phyloP scores from a whole-genome alignment of 1,140 invertebrate genomes.

The Harlomillsia oculata region DNA sequence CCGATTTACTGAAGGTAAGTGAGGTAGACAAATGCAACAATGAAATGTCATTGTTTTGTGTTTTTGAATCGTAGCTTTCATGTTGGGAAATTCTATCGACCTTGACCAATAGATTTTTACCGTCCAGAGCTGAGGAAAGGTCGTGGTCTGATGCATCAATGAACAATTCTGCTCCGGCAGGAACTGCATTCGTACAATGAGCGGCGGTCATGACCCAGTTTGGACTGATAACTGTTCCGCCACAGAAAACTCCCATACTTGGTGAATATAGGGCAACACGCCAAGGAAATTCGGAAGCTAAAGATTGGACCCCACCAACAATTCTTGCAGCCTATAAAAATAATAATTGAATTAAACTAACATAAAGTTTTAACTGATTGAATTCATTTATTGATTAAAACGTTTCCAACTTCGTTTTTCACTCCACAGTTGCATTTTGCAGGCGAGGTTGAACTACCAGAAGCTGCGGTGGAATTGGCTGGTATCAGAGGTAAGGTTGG shows the following conservation, averaged over 20 bases:
- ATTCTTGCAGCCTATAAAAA: conserved; percentile 43
- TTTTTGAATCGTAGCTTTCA: conserved; percentile 39
- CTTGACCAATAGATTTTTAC: conserved; percentile 37
- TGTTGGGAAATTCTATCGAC: conserved; percentile 39
- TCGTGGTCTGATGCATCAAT: conserved; percentile 21
- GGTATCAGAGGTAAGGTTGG: too few species aligned
- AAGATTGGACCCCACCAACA: conserved; percentile 50
- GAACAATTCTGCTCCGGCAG: neutral
- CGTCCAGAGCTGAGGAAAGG: conserved; percentile 39
- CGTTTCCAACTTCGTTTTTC: conserved; percentile 5
- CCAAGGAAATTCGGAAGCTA: conserved; percentile 55
- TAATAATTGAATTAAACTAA: neutral
- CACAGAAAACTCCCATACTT: conserved; percentile 38
- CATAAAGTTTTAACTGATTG: neutral
- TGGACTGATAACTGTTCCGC: conserved; percentile 44
- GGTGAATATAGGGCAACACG: conserved; percentile 7
- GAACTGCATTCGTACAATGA: conserved; percentile 23
- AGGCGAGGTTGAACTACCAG: neutral
- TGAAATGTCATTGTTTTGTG: conserved; percentile 51
- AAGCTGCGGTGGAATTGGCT: neutral
- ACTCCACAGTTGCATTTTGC: conserved; percentile 19
- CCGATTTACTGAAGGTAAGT: conserved; percentile 2
- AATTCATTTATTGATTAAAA: neutral
- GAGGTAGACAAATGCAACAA: conserved; percentile 37
- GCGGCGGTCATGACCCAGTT: conserved; percentile 54